These are phyloP conservation scores for Abscondita cerata DNA, from an alignment of 2,888 invertebrate genomes.

Conservation along the genomic window DNA sequence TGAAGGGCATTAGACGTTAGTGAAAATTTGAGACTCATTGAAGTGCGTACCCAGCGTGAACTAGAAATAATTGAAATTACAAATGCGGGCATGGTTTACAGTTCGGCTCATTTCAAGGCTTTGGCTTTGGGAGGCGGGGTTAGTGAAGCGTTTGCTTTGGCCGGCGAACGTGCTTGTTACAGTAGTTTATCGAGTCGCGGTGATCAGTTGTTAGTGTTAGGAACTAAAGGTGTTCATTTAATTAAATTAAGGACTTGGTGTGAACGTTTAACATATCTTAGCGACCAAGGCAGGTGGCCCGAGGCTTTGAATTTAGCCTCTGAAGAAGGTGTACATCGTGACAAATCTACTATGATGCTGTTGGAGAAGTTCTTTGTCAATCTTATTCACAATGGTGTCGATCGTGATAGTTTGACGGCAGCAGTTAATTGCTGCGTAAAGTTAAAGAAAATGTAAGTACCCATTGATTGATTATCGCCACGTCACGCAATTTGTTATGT, in stretches of 20 bases:
- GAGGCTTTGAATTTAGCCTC: slow-evolving; percentile 65
- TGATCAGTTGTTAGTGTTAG: slow-evolving; percentile 73
- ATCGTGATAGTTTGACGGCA: slow-evolving; percentile 59
- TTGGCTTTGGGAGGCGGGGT: slow-evolving; percentile 96
- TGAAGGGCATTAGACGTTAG: slow-evolving; percentile 87
- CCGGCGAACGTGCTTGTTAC: slow-evolving; percentile 77
- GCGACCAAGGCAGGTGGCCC: slow-evolving; percentile 65
- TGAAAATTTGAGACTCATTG: slow-evolving; percentile 87
- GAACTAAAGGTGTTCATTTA: slow-evolving; percentile 67
- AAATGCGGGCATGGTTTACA: slow-evolving; percentile 82
- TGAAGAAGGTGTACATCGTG: slow-evolving; percentile 58
- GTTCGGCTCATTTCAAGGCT: slow-evolving; percentile 88
- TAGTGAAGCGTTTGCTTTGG: slow-evolving; percentile 77
- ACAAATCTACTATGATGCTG: slow-evolving; percentile 52
- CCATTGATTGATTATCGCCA: slow-evolving; percentile 13
- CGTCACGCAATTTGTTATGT: too few relatives aligned
- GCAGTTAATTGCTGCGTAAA: slow-evolving; percentile 60
- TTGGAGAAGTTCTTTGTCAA: slow-evolving; percentile 58
- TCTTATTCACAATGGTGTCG: slow-evolving; percentile 56
- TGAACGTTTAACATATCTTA: slow-evolving; percentile 69
- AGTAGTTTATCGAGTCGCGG: slow-evolving; percentile 74
- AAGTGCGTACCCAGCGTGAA: slow-evolving; percentile 88
- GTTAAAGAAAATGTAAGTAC: slow-evolving; percentile 62
- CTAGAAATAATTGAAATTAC: slow-evolving; percentile 83
- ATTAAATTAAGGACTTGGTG: slow-evolving; percentile 71